Base-by-base conservation (phyloP, 2,888 invertebrate species). In the Argynnis bischoffii region DNA sequence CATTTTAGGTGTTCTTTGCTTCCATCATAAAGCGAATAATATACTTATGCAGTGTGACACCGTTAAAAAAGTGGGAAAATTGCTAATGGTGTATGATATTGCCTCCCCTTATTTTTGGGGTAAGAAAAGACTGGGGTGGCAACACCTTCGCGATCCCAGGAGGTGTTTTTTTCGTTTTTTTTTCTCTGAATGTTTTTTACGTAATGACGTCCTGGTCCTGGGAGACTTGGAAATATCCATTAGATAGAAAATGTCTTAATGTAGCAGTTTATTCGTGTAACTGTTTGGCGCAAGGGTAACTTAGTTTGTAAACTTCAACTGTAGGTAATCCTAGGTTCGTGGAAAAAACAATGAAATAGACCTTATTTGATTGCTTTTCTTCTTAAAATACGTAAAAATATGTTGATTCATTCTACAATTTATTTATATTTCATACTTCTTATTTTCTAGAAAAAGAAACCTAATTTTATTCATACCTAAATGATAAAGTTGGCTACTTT, bases 31-130 rank as follows among this genome's bases (percentile, higher is more conserved):
- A 57, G 51, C 66, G 69, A 70, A 72, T 72, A 73, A 73, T 72
- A 74, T 66, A 78, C 82, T 83, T 85, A 83, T 88, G 82, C 88
- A 86, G 82, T 88, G 90, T 87, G 90, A 92, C 92, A 90, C 86
- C 88, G 92, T 92, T 91, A 93, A 93, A 92, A 92, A 93, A 92
- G 88, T 90, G 88, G 81, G 86, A 85, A 92, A 92, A 93, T 92
- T 89, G 92, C 90, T 93, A 93, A 93, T 93, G 93, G 93, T 90
- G 92, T 93, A 93, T 93, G 93, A 93, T 93, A 93, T 93, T 93
- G 93, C 93, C 90, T 92, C 92, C 92, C 92, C 86, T 41, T 86
- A 85, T 85, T 86, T 83, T 84, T 86, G 79, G 90, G 89, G 90
- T 85, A 90, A 90, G 89, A 87, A 88, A 41, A 88, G 86, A 84